Percentiles rank a stretch among this genome's conserved stretches.
Conservation (phyloP, 2,113 vertebrate species). For the Corythornis vintsioides region DNA sequence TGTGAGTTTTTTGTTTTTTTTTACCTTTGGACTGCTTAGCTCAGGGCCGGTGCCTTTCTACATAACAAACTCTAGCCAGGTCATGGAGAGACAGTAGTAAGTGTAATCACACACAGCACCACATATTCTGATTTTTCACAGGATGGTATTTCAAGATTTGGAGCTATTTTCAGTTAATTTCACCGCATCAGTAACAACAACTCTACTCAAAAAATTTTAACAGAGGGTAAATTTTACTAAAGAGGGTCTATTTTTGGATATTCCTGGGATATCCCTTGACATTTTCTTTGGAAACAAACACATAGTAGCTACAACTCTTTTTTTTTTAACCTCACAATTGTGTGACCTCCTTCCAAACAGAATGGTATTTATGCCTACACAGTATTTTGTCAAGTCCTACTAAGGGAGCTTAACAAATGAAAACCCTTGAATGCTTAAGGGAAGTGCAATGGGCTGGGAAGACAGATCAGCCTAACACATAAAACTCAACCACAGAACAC, state of each 20-base stretch:
- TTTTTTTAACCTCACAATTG: neutral
- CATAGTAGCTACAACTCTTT: neutral
- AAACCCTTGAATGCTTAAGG: neutral
- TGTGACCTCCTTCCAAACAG: slow-evolving; percentile 22
- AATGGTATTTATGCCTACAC: neutral
- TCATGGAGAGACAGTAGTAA: neutral
- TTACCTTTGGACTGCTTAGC: slow-evolving; percentile 48
- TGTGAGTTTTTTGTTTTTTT: neutral
- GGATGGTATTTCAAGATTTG: neutral
- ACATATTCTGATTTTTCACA: neutral
- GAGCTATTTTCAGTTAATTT: neutral
- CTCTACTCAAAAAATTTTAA: neutral
- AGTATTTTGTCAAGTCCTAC: slow-evolving; percentile 18
- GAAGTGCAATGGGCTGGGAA: neutral
- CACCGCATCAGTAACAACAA: neutral
- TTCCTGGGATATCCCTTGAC: neutral
- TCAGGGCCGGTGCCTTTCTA: neutral
- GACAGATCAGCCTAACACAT: slow-evolving; percentile 15
- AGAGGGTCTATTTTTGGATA: neutral
- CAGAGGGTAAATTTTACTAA: neutral
- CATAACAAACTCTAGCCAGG: neutral
- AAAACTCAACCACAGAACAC: slow-evolving; percentile 17
- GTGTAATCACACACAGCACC: neutral
- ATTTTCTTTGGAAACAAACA: neutral
- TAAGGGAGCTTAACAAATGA: slow-evolving; percentile 2